Conservation (phyloP, 2,888 invertebrate genomes). For the Laspeyria flexula region DNA sequence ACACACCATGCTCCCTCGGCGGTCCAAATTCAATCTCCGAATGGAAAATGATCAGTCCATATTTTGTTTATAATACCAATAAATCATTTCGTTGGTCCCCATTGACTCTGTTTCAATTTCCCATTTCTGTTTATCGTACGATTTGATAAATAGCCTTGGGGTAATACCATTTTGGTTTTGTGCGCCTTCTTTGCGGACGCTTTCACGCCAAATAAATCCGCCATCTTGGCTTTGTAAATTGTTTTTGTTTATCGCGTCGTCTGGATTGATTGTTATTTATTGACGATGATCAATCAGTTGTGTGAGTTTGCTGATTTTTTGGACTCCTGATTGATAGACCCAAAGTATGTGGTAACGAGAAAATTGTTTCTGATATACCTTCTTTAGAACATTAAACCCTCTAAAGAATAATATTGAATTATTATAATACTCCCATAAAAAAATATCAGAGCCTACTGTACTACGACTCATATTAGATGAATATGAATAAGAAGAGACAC, state of each 20-base stretch:
- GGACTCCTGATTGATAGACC: conserved; percentile 10
- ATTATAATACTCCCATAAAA: too few species aligned
- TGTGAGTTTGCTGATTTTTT: conserved; percentile 35
- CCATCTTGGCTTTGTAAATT: conserved; percentile 77
- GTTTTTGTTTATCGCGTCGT: conserved; percentile 71
- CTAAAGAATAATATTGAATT: too few species aligned
- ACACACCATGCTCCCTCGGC: conserved; percentile 64
- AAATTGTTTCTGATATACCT: background rate
- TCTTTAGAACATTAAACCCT: too few species aligned
- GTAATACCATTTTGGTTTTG: conserved; percentile 70
- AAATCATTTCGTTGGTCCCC: conserved; percentile 79
- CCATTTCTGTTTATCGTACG: conserved; percentile 81
- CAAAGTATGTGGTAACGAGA: background rate
- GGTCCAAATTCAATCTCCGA: conserved; percentile 74
- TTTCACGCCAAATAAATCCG: conserved; percentile 81
- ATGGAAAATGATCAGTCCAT: conserved; percentile 80
- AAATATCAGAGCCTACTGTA: too few species aligned
- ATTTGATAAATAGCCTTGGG: conserved; percentile 82
- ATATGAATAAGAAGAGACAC: too few species aligned
- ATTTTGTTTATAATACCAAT: conserved; percentile 83
- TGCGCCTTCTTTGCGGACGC: conserved; percentile 66
- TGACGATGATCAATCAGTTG: conserved; percentile 57
- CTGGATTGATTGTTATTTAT: conserved; percentile 74
- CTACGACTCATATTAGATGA: too few species aligned
- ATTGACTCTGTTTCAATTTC: conserved; percentile 83